phyloP scores from a whole-genome alignment of 2,888 invertebrate species.

The Drosophila suboccidentalis region DNA sequence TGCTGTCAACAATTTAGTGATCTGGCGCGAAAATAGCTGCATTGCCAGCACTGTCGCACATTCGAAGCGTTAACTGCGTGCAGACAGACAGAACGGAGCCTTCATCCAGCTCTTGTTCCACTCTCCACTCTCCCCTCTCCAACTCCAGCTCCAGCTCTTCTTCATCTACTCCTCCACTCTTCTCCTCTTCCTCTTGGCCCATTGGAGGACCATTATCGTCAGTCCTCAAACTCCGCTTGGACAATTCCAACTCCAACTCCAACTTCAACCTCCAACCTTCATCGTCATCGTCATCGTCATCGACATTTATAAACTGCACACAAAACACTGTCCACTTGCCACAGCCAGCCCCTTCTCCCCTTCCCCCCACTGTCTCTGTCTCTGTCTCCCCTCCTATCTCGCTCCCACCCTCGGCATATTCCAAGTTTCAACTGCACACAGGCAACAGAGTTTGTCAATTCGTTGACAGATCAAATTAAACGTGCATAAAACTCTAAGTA shows the following conservation, averaged over 20 bases:
- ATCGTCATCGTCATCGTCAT: constrained; percentile 61
- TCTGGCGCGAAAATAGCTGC: neutral
- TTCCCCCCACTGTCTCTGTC: neutral
- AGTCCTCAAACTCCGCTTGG: constrained; percentile 24
- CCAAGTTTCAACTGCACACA: constrained; percentile 29
- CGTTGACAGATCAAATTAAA: constrained; percentile 26
- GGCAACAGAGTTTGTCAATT: constrained; percentile 31
- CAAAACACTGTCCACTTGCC: constrained; percentile 68
- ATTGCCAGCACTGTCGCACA: neutral
- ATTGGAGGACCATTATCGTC: constrained; percentile 41
- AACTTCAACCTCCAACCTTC: constrained; percentile 26
- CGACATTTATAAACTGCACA: constrained; percentile 78
- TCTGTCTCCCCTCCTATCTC: neutral
- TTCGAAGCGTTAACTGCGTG: neutral
- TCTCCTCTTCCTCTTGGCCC: neutral
- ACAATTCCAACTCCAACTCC: constrained; percentile 14
- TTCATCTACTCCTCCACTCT: neutral
- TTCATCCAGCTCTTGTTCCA: neutral
- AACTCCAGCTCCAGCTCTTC: neutral
- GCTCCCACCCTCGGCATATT: neutral
- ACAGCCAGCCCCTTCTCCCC: constrained; percentile 1
- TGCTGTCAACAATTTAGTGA: too few species aligned
- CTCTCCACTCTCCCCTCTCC: neutral
- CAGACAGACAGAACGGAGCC: neutral
- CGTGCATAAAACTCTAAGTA: constrained; percentile 12